These are phyloP conservation scores for Geotrypetes seraphini DNA, from an alignment of 2,797 vertebrate genomes.

Conservation along the genomic window DNA sequence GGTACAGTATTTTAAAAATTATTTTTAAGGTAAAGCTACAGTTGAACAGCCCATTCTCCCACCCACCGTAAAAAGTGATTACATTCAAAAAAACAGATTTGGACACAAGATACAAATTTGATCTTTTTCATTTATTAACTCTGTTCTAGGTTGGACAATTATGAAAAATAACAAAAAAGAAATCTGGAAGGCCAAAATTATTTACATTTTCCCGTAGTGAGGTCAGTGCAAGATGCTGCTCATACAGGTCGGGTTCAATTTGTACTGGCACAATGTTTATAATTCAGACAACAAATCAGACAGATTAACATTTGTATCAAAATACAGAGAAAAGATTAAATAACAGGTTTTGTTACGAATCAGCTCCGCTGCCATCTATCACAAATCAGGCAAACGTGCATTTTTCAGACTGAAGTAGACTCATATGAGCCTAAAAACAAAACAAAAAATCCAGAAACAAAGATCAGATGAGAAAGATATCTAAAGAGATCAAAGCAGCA, in stretches of 20 bases:
- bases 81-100: conserved; percentile 2
- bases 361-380: conserved; percentile 62
- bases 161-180: conserved; percentile 88
- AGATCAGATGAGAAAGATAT: not conserved
- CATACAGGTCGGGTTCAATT: conserved; percentile 56
- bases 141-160: conserved; percentile 77
- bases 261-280: conserved; percentile 79
- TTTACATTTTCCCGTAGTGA: conserved; percentile 80
- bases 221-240: conserved; percentile 66
- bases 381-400: conserved; percentile 64
- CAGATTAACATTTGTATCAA: conserved; percentile 76
- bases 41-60: no score
- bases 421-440: conserved; percentile 14
- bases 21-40: no score
- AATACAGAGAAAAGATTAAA: conserved; percentile 91
- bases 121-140: conserved; percentile 70
- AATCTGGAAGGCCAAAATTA: conserved; percentile 88
- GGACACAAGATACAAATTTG: conserved; percentile 16
- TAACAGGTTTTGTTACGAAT: conserved; percentile 73
- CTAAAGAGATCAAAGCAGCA: not conserved
- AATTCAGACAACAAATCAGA: conserved; percentile 62
- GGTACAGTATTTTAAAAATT: no score
- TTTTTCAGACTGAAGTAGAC: conserved; percentile 56
- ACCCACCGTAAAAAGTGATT: no score
- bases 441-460: no score